A percentile compares a stretch with the other conserved stretches of the same genome.
These are phyloP conservation scores for Aplochiton taeniatus DNA, from an alignment of 2,797 vertebrate genomes.

Conservation along the genomic window DNA sequence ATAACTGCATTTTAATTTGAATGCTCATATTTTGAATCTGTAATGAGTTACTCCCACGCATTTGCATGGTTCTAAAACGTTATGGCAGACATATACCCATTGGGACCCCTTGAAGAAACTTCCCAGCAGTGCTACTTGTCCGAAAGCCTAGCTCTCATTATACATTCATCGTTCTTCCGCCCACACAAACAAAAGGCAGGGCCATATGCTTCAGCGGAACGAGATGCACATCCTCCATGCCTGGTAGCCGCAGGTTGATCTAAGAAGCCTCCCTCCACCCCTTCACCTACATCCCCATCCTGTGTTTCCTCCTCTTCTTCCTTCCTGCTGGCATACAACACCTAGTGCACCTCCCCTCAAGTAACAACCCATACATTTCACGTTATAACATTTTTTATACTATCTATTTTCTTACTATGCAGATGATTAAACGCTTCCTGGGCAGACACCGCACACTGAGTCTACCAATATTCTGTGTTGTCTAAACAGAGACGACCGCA, in stretches of 20 bases:
- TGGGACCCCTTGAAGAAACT: slow-evolving; percentile 22
- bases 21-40: slow-evolving; percentile 5
- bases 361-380: neutral
- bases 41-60: slow-evolving; percentile 1
- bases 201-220: slow-evolving; percentile 42
- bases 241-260: slow-evolving; percentile 18
- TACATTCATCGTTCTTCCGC: slow-evolving; percentile 56
- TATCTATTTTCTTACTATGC: no score
- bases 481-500: slow-evolving; percentile 25
- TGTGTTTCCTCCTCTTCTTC: neutral
- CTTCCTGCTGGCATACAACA: slow-evolving; percentile 17
- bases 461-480: slow-evolving; percentile 25
- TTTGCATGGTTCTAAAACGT: slow-evolving; percentile 9
- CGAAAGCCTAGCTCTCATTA: slow-evolving; percentile 40
- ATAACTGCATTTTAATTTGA: slow-evolving; percentile 1
- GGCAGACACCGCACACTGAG: slow-evolving; percentile 36
- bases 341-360: neutral
- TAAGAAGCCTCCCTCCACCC: slow-evolving; percentile 11
- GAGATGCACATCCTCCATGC: slow-evolving; percentile 29
- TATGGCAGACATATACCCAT: slow-evolving; percentile 14
- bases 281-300: neutral
- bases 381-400: no score
- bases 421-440: slow-evolving; percentile 40
- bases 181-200: slow-evolving; percentile 52
- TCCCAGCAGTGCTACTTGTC: slow-evolving; percentile 28